Evolutionary conservation across 2,888 invertebrate species (phyloP).

Genomic region (Blastobasis adustella): DNA sequence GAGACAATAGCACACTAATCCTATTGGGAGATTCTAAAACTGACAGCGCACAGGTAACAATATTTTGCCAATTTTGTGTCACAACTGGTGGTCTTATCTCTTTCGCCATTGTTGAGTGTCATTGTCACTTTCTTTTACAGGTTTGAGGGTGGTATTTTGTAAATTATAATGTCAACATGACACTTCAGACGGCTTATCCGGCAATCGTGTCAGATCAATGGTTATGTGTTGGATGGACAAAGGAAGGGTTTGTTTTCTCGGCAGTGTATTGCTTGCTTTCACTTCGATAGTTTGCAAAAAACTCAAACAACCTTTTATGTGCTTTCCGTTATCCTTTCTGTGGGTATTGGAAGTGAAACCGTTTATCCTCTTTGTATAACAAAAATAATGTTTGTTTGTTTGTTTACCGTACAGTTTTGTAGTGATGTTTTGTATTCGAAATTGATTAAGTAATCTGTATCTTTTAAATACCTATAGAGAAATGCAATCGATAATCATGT

Average conservation of each 20-base stretch:
- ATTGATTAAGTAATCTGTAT: too few relatives aligned
- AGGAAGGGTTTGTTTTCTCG: not conserved
- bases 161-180: slow-evolving; percentile 64
- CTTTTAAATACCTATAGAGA: too few relatives aligned
- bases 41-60: slow-evolving; percentile 51
- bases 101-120: slow-evolving; percentile 27
- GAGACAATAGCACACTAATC: slow-evolving; percentile 32
- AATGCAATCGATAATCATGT: too few relatives aligned
- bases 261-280: slow-evolving; percentile 16
- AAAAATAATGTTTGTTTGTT: too few relatives aligned
- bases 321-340: too few relatives aligned
- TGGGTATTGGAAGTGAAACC: too few relatives aligned
- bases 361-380: too few relatives aligned
- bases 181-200: slow-evolving; percentile 21
- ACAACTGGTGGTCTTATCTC: slow-evolving; percentile 61
- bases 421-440: too few relatives aligned
- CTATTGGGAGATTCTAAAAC: slow-evolving; percentile 8
- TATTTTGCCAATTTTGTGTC: slow-evolving; percentile 66
- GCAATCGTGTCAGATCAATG: not conserved
- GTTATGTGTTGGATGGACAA: slow-evolving; percentile 6
- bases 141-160: slow-evolving; percentile 33
- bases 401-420: too few relatives aligned
- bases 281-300: slow-evolving; percentile 17
- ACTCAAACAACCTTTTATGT: too few relatives aligned
- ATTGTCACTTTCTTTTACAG: slow-evolving; percentile 44